phyloP scores from a whole-genome alignment of 2,888 invertebrate genomes.

The Herminia tarsipennalis region DNA sequence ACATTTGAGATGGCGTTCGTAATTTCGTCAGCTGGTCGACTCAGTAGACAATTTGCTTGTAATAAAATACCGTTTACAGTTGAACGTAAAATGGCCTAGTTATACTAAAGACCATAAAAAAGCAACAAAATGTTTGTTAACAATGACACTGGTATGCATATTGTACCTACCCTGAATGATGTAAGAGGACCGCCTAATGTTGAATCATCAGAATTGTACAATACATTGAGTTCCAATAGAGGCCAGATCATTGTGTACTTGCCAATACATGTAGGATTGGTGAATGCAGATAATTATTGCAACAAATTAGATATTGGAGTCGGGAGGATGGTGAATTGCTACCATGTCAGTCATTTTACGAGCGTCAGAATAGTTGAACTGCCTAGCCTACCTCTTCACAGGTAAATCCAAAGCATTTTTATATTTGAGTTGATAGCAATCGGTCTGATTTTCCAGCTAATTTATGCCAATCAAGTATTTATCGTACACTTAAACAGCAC shows the following conservation, averaged over 20 bases:
- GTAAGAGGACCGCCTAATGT: slow-evolving; percentile 59
- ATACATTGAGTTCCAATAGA: slow-evolving; percentile 59
- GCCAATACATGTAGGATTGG: slow-evolving; percentile 50
- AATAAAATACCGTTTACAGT: neutral
- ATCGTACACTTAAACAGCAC: too few species aligned
- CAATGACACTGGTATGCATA: slow-evolving; percentile 45
- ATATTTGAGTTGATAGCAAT: too few species aligned
- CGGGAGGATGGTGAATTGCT: slow-evolving; percentile 14
- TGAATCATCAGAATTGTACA: slow-evolving; percentile 59
- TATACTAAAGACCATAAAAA: slow-evolving; percentile 4
- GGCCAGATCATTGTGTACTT: slow-evolving; percentile 53
- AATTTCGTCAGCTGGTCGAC: neutral
- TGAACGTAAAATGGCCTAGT: neutral
- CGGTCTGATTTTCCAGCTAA: too few species aligned
- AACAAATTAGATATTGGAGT: slow-evolving; percentile 23
- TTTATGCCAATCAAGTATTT: too few species aligned
- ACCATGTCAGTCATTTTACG: slow-evolving; percentile 30
- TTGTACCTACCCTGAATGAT: slow-evolving; percentile 50
- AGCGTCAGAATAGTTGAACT: slow-evolving; percentile 16
- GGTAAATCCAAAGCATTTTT: too few species aligned
- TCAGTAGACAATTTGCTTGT: too few species aligned
- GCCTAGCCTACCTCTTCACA: neutral
- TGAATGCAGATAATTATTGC: slow-evolving; percentile 64
- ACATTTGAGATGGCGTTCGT: neutral
- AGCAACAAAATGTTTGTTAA: slow-evolving; percentile 20